Conservation (phyloP, 1,140 invertebrate species). For the Triops cancriformis region DNA sequence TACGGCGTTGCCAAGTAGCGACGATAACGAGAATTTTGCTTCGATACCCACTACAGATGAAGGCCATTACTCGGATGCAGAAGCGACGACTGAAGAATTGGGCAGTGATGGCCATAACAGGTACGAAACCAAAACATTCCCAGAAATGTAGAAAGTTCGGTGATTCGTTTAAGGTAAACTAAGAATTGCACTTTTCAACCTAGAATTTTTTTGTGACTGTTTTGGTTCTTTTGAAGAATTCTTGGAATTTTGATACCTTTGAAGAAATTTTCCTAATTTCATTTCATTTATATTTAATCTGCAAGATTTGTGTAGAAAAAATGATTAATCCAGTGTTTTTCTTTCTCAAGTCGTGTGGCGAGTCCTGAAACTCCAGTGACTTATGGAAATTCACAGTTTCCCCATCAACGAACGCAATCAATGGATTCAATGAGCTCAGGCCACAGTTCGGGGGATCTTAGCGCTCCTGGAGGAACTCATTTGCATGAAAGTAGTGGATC, state of each 20-base stretch:
- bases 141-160: too few relatives aligned
- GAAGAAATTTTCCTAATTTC: too few relatives aligned
- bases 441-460: conserved; percentile 34
- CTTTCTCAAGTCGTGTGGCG: conserved; percentile 16
- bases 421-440: conserved; percentile 37
- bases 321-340: neutral
- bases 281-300: too few relatives aligned
- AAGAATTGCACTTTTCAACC: too few relatives aligned
- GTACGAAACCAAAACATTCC: too few relatives aligned
- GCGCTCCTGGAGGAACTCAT: conserved; percentile 26
- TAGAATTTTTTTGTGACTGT: too few relatives aligned
- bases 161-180: too few relatives aligned
- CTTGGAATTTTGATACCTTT: too few relatives aligned
- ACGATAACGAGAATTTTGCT: conserved; percentile 31
- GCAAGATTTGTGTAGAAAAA: neutral
- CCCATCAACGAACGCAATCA: conserved; percentile 34
- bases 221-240: too few relatives aligned
- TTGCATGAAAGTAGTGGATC: neutral
- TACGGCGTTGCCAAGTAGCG: conserved; percentile 16
- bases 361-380: conserved; percentile 17
- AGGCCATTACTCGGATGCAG: conserved; percentile 39
- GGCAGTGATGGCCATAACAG: conserved; percentile 36
- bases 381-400: conserved; percentile 25
- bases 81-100: conserved; percentile 35
- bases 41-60: conserved; percentile 37